phyloP scores from a whole-genome alignment of 2,113 vertebrate genomes.

The Charadrius vociferus region DNA sequence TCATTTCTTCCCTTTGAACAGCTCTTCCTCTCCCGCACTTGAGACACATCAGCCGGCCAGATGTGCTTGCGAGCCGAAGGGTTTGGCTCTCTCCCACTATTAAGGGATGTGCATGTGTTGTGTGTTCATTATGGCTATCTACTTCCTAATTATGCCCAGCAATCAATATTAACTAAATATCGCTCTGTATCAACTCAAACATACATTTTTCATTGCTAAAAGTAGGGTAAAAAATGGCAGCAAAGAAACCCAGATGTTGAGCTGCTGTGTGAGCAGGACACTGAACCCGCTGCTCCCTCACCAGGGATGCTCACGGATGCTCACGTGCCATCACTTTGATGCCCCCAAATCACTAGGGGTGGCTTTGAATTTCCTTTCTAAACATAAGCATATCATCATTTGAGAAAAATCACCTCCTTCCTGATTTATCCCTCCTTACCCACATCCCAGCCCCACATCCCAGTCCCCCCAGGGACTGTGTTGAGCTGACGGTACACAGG shows the following conservation, averaged over 20 bases:
- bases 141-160: not conserved
- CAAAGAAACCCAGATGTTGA: not conserved
- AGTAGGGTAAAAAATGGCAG: accelerated
- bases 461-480: not conserved
- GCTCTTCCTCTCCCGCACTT: not conserved
- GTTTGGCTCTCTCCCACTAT: not conserved
- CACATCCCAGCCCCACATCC: not conserved
- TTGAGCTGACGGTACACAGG: not conserved
- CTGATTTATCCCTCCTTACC: not conserved
- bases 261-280: not conserved
- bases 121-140: not conserved
- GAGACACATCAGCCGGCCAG: not conserved
- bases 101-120: not conserved
- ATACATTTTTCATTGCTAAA: not conserved
- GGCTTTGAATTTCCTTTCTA: not conserved
- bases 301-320: not conserved
- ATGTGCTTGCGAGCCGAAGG: not conserved
- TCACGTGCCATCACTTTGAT: accelerated
- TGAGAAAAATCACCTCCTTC: not conserved
- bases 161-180: not conserved
- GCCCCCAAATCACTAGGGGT: not conserved
- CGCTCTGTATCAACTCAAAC: not conserved
- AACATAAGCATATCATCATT: not conserved
- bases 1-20: not conserved
- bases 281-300: not conserved